Evolutionary conservation across 2,888 invertebrate species (phyloP).

Genomic region (Drosophila kokeensis): DNA sequence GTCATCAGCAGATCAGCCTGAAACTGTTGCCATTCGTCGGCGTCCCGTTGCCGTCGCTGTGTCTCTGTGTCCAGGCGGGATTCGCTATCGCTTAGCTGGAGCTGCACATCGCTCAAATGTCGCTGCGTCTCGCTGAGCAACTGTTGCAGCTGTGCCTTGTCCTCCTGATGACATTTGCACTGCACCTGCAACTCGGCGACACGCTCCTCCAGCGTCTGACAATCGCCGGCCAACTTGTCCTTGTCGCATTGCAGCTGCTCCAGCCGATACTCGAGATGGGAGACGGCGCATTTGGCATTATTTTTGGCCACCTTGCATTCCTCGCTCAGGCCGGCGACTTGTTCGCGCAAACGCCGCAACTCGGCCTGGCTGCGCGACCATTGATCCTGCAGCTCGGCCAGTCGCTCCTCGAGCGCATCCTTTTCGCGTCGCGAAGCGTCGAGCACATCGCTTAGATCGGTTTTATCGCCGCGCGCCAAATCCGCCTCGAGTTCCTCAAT

Average conservation of each 20-base stretch:
- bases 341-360: constrained; percentile 88
- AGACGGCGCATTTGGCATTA: constrained; percentile 94
- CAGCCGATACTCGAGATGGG: constrained; percentile 92
- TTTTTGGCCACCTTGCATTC: constrained; percentile 92
- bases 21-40: constrained; percentile 96
- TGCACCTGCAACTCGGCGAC: constrained; percentile 88
- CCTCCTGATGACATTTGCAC: constrained; percentile 85
- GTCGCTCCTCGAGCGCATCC: constrained; percentile 89
- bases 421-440: constrained; percentile 90
- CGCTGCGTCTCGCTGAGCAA: constrained; percentile 90
- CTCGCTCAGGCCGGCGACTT: constrained; percentile 89
- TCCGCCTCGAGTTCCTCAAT: constrained; percentile 90
- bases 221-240: constrained; percentile 88
- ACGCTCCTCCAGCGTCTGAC: constrained; percentile 91
- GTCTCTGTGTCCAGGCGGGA: constrained; percentile 88
- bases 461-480: constrained; percentile 88
- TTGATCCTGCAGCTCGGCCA: constrained; percentile 89
- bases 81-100: constrained; percentile 89
- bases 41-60: constrained; percentile 87
- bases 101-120: constrained; percentile 89
- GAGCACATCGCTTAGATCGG: constrained; percentile 90
- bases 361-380: constrained; percentile 90
- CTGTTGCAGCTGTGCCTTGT: constrained; percentile 84
- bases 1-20: constrained; percentile 96
- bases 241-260: constrained; percentile 91